Evolutionary conservation across 2,888 invertebrate genomes (phyloP), one percentile per base, ranked within the genome.

Genomic region (Reticulitermes lucifugus): DNA sequence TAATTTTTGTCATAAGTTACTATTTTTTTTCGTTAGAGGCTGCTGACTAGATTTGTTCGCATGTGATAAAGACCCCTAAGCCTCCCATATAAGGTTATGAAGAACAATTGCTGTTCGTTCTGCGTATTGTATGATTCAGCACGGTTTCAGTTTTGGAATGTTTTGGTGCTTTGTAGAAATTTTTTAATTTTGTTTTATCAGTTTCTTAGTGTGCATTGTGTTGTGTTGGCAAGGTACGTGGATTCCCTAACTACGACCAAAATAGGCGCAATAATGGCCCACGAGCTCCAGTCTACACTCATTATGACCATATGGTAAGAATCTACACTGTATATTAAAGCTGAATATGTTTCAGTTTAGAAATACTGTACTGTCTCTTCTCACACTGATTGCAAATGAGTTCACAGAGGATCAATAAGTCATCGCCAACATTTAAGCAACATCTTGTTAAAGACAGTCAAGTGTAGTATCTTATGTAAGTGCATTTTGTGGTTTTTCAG

Each of bases 201-300:
- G 55, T 81, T 81, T 81, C 81, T 81, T 81, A 81, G 81, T 81
- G 41, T 81, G 46, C n/a, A 70, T 81, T 81, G 60, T 81, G 81
- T 81, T 81, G 25, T 81, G 81, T 81, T 81, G 81, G 43, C 60
- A 81, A 85, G 85, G 85, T 85, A 59, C 81, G 85, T 51, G 85
- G 59, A 25, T 85, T 51, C 29, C 60, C 80, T 59, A 81, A 70
- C 70, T 81, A 29, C 75, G 85, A 85, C 14, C 85, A 85, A 73
- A 82, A 82, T 85, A 81, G 91, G 51, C 89, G 91, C 46, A 88
- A 88, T 81, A 88, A 88, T 86, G 89, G 89, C 86, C 88, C 90
- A 77, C 89, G 91, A 65, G 89, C 89, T 79, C 89, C 89, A 70
- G 90, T 90, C 87, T 90, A 90, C 87, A 88, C 90, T 41, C 90